Percentiles rank a stretch among this genome's conserved stretches.
Evolutionary conservation across 2,888 invertebrate species (phyloP).

Genomic region (Pemphredon lugubris): DNA sequence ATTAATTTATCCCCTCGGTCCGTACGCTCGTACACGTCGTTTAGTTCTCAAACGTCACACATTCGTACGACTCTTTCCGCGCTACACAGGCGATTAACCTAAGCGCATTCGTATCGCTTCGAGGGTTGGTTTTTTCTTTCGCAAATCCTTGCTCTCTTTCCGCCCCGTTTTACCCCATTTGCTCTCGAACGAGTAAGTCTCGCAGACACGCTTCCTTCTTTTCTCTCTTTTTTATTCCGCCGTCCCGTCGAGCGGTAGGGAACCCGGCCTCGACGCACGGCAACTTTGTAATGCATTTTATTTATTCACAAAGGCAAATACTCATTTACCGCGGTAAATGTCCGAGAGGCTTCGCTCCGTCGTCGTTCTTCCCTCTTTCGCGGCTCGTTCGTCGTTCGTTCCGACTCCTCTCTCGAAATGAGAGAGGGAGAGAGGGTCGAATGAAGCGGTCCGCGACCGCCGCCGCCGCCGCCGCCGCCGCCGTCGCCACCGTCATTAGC

Average conservation of each 20-base stretch:
- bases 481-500: slow-evolving; percentile 45
- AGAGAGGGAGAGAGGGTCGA: not conserved
- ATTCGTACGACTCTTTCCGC: no score
- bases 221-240: not conserved
- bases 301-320: slow-evolving; percentile 81
- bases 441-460: not conserved
- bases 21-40: no score
- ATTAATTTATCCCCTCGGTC: not conserved
- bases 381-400: slow-evolving; percentile 3
- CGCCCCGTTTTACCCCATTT: not conserved
- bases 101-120: no score
- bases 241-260: no score
- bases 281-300: slow-evolving; percentile 79
- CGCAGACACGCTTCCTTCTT: not conserved
- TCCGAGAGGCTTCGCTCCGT: slow-evolving; percentile 46
- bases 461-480: slow-evolving; percentile 12
- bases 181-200: slow-evolving; percentile 10
- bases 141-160: not conserved
- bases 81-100: no score
- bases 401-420: slow-evolving; percentile 2
- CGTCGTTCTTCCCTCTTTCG: slow-evolving; percentile 37
- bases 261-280: slow-evolving; percentile 45
- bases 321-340: slow-evolving; percentile 73
- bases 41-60: no score
- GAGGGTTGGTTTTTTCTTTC: no score